Conservation (phyloP, 2,113 vertebrate genomes). For the Candoia aspera region DNA sequence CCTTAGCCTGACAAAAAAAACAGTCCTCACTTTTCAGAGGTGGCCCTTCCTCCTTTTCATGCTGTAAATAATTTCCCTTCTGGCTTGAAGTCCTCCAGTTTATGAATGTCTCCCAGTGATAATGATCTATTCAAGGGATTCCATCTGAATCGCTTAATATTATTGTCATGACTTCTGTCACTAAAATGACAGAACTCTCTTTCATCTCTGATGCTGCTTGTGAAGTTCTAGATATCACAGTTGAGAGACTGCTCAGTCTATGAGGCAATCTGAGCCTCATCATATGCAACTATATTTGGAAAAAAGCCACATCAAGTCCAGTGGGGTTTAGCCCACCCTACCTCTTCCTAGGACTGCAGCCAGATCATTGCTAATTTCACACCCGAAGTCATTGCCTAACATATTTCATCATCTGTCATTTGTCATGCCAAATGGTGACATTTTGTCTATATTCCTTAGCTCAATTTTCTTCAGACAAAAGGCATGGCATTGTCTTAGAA, state of each 20-base stretch:
- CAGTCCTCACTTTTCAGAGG: slow-evolving; percentile 39
- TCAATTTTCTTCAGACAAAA: neutral
- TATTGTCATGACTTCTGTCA: neutral
- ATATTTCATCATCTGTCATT: neutral
- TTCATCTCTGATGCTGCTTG: neutral
- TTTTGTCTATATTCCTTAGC: neutral
- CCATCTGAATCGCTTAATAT: neutral
- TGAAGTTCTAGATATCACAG: neutral
- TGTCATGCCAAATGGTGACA: neutral
- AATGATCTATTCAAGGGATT: slow-evolving; percentile 17
- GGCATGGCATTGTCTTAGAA: too few relatives aligned
- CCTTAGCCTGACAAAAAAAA: slow-evolving; percentile 51
- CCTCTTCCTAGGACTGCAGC: neutral
- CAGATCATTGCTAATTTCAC: neutral
- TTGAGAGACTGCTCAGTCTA: neutral
- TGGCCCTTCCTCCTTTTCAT: slow-evolving; percentile 55
- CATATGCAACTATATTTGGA: neutral
- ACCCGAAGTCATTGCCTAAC: neutral
- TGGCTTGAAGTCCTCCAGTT: slow-evolving; percentile 50
- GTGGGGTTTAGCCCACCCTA: neutral
- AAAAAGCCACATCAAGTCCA: neutral
- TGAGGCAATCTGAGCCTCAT: neutral
- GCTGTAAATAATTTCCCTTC: slow-evolving; percentile 40
- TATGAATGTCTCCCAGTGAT: slow-evolving; percentile 33
- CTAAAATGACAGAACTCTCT: slow-evolving; percentile 4